Evolutionary conservation across 2,888 invertebrate species (phyloP).

Genomic region (Caenorhabditis sp.): DNA sequence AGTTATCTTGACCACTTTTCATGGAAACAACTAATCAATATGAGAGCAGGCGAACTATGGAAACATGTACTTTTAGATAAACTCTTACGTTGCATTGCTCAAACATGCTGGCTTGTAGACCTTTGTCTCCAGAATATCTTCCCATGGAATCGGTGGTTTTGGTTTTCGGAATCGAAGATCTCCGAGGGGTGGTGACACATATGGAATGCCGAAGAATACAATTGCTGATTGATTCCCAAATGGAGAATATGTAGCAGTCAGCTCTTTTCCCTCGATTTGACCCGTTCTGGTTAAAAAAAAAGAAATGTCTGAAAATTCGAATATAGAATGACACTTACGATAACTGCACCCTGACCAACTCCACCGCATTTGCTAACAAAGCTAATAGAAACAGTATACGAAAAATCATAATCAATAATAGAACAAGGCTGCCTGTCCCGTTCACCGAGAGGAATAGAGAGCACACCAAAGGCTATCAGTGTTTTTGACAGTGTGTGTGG

Average conservation of each 20-base stretch:
- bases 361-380: background rate
- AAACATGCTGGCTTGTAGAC: slow-evolving; percentile 67
- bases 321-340: slow-evolving; percentile 1
- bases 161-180: slow-evolving; percentile 49
- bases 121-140: slow-evolving; percentile 58
- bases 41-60: background rate
- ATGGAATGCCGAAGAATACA: slow-evolving; percentile 62
- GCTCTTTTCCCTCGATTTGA: slow-evolving; percentile 21
- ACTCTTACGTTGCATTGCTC: slow-evolving; percentile 49
- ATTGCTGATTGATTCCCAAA: slow-evolving; percentile 58
- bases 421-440: background rate
- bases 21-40: slow-evolving; percentile 6
- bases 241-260: slow-evolving; percentile 40
- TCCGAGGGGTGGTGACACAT: slow-evolving; percentile 52
- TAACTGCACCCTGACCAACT: slow-evolving; percentile 7
- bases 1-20: slow-evolving; percentile 8
- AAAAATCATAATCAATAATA: background rate
- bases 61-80: background rate
- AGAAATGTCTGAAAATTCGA: background rate
- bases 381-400: background rate
- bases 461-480: background rate
- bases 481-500: slow-evolving; percentile 5
- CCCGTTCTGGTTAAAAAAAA: slow-evolving; percentile 35
- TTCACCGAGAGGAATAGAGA: too few relatives aligned
- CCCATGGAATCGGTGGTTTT: slow-evolving; percentile 41